Percentiles rank a stretch among this genome's conserved stretches.
phyloP scores from a whole-genome alignment of 2,888 invertebrate species.

The Metellina segmentata region DNA sequence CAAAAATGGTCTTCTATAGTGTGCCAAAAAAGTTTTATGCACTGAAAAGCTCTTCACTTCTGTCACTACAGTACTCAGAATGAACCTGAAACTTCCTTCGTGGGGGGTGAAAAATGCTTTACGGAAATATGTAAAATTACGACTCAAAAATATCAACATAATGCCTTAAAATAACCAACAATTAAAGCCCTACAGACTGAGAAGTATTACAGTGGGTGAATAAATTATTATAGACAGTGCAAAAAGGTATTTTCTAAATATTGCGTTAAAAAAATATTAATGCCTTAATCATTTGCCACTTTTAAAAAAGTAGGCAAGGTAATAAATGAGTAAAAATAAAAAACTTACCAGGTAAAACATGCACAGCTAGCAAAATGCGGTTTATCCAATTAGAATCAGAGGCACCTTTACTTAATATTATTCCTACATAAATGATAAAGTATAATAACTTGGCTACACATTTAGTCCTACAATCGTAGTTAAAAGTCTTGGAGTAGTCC shows the following conservation, averaged over 20 bases:
- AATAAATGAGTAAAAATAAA: neutral
- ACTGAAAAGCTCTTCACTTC: too few relatives aligned
- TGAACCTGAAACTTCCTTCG: too few relatives aligned
- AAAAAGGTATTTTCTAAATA: neutral
- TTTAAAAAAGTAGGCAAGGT: too few relatives aligned
- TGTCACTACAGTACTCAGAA: too few relatives aligned
- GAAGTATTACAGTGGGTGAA: neutral
- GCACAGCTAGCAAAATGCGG: neutral
- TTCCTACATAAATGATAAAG: conserved; percentile 33
- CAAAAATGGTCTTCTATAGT: too few relatives aligned
- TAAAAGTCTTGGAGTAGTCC: neutral
- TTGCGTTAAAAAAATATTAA: neutral
- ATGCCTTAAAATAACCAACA: neutral
- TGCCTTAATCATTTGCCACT: too few relatives aligned
- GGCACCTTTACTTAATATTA: conserved; percentile 25
- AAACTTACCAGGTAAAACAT: conserved; percentile 26
- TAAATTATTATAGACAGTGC: neutral
- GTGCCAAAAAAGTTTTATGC: too few relatives aligned
- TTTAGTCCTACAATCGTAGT: neutral
- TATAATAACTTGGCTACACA: conserved; percentile 4
- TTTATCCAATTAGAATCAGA: conserved; percentile 12
- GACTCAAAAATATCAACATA: too few relatives aligned
- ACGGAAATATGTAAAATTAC: too few relatives aligned
- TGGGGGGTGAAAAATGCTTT: too few relatives aligned
- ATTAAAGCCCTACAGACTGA: neutral